Percentiles rank a stretch among this genome's conserved stretches.
Conservation (phyloP, 2,888 invertebrate genomes). For the Amblyteles armatorius region DNA sequence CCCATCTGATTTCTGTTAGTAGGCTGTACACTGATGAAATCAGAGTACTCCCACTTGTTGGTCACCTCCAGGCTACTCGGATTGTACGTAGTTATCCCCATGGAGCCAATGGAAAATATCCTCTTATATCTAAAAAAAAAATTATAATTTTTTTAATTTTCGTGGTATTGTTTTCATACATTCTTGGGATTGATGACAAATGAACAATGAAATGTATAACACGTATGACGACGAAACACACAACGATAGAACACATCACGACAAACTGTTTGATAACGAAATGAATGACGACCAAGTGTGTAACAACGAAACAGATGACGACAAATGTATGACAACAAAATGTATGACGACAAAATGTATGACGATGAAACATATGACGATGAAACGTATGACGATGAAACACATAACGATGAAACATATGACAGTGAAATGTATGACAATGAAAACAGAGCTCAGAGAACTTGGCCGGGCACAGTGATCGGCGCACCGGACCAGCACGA, state of each 20-base stretch:
- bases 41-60: conserved; percentile 96
- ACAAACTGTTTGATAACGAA: too few species aligned
- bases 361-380: too few species aligned
- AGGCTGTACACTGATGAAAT: conserved; percentile 91
- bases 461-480: not conserved
- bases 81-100: conserved; percentile 98
- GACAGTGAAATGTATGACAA: not conserved
- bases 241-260: too few species aligned
- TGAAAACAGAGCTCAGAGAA: not conserved
- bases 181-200: too few species aligned
- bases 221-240: too few species aligned
- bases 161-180: not conserved
- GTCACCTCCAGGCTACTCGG: conserved; percentile 95
- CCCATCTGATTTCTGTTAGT: conserved; percentile 84
- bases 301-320: too few species aligned
- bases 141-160: not conserved
- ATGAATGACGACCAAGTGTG: too few species aligned
- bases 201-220: too few species aligned
- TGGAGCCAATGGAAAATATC: conserved; percentile 97
- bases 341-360: too few species aligned
- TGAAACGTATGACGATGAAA: too few species aligned
- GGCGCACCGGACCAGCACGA: not conserved
- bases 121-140: conserved; percentile 92
- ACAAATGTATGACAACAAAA: too few species aligned
- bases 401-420: too few species aligned